Base-by-base conservation (phyloP, 1,140 invertebrate genomes). In the Venturia canescens region DNA sequence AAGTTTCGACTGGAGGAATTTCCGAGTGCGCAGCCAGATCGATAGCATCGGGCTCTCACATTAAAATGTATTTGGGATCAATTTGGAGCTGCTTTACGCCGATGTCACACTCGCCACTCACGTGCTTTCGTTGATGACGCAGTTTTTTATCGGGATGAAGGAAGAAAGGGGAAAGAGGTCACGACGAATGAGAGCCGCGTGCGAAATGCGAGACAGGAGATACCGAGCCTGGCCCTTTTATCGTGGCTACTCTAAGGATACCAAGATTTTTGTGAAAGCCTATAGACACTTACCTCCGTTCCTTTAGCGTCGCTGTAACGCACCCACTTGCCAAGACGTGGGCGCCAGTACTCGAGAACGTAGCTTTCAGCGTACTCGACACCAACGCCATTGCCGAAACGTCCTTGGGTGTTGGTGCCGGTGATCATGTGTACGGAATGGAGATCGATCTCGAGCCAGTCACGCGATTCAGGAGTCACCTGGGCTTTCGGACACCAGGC, bases 381-480 rank as follows among this genome's bases (percentile, higher is more conserved):
- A 38, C 96, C 97, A 83, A 96, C 93, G 27, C 96, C 96, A 88
- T 97, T 97, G 9, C 96, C 97, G 89, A 97, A 97, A 66, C 97
- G 93, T 57, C 97, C 97, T 89, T 97, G 97, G 21, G 96, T 97
- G 88, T 96, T 96, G 15, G 96, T 95, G n/a, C 94, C 94, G 21
- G 96, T 96, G 86, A 97, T 95, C 87, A 97, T 93, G 88, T 95
- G 94, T 44, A 96, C 93, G 66, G 92, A 90, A 81, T 94, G 93
- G 79, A 98, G 92, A 90, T 97, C 94, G 79, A 97, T 95, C 88
- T 95, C 95, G 48, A 98, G 89, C 95, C 96, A 97, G 91, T 98
- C 96, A 53, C 93, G 93, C 0, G 94, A 93, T 86, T 96, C 94
- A 53, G 93, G 93, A 57, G 94, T 95, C 79, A 97, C 94, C 86